Percentiles rank a stretch among this genome's conserved stretches.
Evolutionary conservation across 1,140 invertebrate species (phyloP).

Genomic region (Drosophila azteca): DNA sequence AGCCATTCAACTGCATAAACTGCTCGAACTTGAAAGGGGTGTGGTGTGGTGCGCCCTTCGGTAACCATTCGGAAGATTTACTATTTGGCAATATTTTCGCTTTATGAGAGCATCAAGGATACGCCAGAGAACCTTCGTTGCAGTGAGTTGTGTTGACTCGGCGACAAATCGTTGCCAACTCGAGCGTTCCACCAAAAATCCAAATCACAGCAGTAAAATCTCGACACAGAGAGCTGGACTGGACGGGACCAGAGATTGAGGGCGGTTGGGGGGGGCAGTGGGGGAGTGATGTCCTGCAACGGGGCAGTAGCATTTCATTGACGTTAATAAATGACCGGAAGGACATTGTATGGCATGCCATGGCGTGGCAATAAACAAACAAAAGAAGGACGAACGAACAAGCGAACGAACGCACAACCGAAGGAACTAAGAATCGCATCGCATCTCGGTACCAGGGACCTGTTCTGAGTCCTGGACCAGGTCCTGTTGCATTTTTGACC

Average conservation of each 20-base stretch:
- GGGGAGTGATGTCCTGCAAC: too few relatives aligned
- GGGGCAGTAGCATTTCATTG: constrained; percentile 68
- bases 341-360: constrained; percentile 77
- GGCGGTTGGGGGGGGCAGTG: constrained; percentile 3
- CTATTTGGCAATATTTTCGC: constrained; percentile 57
- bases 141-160: constrained; percentile 72
- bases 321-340: constrained; percentile 82
- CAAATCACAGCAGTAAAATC: constrained; percentile 38
- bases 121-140: constrained; percentile 42
- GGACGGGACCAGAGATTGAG: constrained; percentile 30
- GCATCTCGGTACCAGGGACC: constrained; percentile 11
- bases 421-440: constrained; percentile 3
- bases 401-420: constrained; percentile 9
- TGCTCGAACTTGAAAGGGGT: too few relatives aligned
- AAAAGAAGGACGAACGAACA: constrained; percentile 39
- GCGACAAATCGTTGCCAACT: constrained; percentile 77
- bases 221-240: too few relatives aligned
- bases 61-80: constrained; percentile 15
- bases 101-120: constrained; percentile 63
- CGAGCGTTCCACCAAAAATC: constrained; percentile 57
- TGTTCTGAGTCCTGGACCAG: constrained; percentile 42
- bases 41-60: constrained; percentile 5
- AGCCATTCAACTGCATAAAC: too few relatives aligned
- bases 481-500: constrained; percentile 77
- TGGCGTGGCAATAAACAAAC: constrained; percentile 80